phyloP scores from a whole-genome alignment of 2,888 invertebrate genomes.

The Agrenia bidenticulata region DNA sequence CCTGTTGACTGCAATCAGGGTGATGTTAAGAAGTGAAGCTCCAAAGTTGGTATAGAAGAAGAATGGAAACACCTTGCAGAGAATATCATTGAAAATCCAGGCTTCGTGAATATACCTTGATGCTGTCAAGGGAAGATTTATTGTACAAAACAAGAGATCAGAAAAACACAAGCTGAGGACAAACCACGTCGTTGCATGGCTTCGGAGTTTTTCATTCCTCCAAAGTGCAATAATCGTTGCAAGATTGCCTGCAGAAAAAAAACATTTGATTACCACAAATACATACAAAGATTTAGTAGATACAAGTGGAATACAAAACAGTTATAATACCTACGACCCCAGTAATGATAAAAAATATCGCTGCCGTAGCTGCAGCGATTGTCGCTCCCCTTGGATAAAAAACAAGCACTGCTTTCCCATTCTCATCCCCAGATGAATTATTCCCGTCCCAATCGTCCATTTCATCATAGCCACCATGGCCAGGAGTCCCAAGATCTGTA shows the following conservation, averaged over 20 bases:
- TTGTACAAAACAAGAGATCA: slow-evolving; percentile 78
- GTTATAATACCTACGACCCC: slow-evolving; percentile 72
- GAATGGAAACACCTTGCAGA: slow-evolving; percentile 82
- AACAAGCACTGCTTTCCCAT: background rate
- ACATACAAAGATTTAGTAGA: background rate
- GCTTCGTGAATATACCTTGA: slow-evolving; percentile 73
- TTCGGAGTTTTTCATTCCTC: slow-evolving; percentile 73
- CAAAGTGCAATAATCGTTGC: slow-evolving; percentile 77
- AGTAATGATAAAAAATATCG: slow-evolving; percentile 74
- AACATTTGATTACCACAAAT: no score
- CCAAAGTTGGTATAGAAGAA: slow-evolving; percentile 89
- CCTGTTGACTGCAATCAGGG: slow-evolving; percentile 86
- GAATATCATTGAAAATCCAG: slow-evolving; percentile 75
- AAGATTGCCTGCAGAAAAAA: slow-evolving; percentile 68
- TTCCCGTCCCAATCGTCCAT: no score
- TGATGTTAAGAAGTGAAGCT: slow-evolving; percentile 82
- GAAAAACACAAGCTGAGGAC: slow-evolving; percentile 82
- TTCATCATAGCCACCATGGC: no score
- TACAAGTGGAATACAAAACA: background rate
- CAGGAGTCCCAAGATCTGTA: no score
- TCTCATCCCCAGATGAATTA: no score
- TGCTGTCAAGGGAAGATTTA: slow-evolving; percentile 82
- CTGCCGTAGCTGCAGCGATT: slow-evolving; percentile 74
- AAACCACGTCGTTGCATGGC: slow-evolving; percentile 84
- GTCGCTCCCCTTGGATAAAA: slow-evolving; percentile 72